Conservation (phyloP, 2,113 vertebrate species). For the Corythornis cristatus region DNA sequence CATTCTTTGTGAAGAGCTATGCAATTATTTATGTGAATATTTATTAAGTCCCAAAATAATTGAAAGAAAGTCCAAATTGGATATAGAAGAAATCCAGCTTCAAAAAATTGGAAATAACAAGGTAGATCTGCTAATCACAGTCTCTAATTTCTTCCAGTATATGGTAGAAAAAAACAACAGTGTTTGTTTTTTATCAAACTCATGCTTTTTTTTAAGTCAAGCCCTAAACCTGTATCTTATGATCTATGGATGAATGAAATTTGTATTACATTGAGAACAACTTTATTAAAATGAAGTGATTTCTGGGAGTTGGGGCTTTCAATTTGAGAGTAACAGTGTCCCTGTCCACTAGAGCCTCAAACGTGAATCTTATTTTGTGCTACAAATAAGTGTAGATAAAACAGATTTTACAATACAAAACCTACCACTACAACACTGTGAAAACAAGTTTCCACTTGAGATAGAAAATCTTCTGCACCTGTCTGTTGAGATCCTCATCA, state of each 20-base stretch:
- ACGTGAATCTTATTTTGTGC: background rate
- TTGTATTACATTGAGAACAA: background rate
- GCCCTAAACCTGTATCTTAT: background rate
- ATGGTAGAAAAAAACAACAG: background rate
- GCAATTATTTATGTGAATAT: conserved; percentile 32
- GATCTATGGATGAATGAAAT: background rate
- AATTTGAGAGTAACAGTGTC: background rate
- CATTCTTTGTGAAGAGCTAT: background rate
- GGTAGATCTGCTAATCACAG: background rate
- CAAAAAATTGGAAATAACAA: background rate
- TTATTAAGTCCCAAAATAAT: conserved; percentile 14
- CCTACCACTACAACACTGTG: background rate
- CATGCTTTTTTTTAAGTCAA: too few relatives aligned
- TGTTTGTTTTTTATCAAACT: background rate
- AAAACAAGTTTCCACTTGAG: background rate
- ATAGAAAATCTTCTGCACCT: background rate
- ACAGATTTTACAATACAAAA: background rate
- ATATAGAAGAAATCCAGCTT: background rate
- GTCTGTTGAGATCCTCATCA: background rate
- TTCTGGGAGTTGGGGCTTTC: background rate
- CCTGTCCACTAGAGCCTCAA: background rate
- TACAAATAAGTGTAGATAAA: background rate
- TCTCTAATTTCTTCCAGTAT: background rate
- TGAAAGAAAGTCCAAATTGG: background rate
- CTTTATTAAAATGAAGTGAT: background rate